Percentiles rank a stretch among this genome's conserved stretches.
Evolutionary conservation across 2,888 invertebrate genomes (phyloP).

Genomic region (Ophioninae sp.): DNA sequence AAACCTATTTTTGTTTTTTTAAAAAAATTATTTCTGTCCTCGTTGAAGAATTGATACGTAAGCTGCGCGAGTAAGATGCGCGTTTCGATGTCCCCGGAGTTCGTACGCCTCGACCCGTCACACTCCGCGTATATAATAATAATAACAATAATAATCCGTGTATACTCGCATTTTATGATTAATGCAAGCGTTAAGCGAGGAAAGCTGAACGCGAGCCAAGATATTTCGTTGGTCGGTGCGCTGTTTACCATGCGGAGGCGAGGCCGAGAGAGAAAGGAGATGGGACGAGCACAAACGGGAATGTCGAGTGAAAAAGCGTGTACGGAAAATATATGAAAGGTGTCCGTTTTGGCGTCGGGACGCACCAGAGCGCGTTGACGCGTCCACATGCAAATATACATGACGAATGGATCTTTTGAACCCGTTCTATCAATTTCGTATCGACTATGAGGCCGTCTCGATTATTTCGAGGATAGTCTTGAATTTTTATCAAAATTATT

Average conservation of each 20-base stretch:
- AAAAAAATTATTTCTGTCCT: not conserved
- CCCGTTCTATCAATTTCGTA: too few relatives aligned
- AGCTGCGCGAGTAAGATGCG: not conserved
- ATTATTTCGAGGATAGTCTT: too few relatives aligned
- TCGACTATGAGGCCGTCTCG: too few relatives aligned
- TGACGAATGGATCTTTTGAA: too few relatives aligned
- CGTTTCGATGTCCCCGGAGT: slow-evolving; percentile 34
- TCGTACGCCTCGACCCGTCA: slow-evolving; percentile 17
- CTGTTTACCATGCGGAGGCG: slow-evolving; percentile 17
- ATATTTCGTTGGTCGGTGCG: slow-evolving; percentile 44
- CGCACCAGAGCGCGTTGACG: not conserved
- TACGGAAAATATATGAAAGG: slow-evolving; percentile 59
- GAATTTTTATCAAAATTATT: too few relatives aligned
- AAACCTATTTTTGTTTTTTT: not conserved
- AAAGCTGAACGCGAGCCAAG: slow-evolving; percentile 60
- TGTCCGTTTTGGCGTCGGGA: slow-evolving; percentile 19
- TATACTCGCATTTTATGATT: slow-evolving; percentile 58
- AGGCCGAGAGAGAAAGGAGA: slow-evolving; percentile 11
- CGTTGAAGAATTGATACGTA: slow-evolving; percentile 11
- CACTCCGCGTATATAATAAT: slow-evolving; percentile 28
- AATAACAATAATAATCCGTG: slow-evolving; percentile 25
- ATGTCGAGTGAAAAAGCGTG: slow-evolving; percentile 43
- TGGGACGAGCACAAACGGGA: slow-evolving; percentile 5
- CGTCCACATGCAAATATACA: not conserved
- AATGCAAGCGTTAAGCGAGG: slow-evolving; percentile 56